A percentile compares a stretch with the other conserved stretches of the same genome.
Conservation (phyloP, 2,113 vertebrate species). For the Podarcis cretensis region DNA sequence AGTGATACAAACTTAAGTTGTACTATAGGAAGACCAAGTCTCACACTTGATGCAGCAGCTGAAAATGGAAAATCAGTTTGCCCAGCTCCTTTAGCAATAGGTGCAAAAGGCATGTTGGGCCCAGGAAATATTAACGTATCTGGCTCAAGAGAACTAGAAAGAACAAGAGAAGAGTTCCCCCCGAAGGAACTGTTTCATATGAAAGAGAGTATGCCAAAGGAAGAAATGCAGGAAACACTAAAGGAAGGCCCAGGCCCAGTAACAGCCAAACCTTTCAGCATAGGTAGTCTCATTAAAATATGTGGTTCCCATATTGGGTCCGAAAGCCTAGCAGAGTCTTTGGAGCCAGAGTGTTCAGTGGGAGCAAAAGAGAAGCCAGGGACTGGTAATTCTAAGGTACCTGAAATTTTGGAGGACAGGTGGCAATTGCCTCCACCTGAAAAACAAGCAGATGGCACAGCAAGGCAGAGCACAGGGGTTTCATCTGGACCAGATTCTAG, state of each 20-base stretch:
- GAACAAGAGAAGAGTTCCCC: slow-evolving; percentile 71
- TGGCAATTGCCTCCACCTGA: slow-evolving; percentile 40
- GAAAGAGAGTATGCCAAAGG: slow-evolving; percentile 66
- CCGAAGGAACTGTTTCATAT: slow-evolving; percentile 40
- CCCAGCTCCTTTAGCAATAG: slow-evolving; percentile 70
- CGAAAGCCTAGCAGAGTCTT: slow-evolving; percentile 20
- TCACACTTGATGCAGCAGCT: slow-evolving; percentile 15
- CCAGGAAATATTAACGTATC: slow-evolving; percentile 77
- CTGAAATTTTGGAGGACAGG: slow-evolving; percentile 48
- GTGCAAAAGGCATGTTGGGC: slow-evolving; percentile 80
- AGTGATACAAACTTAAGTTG: slow-evolving; percentile 63
- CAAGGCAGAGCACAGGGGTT: slow-evolving; percentile 58
- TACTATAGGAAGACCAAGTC: slow-evolving; percentile 5
- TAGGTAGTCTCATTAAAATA: not conserved
- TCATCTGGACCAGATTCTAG: slow-evolving; percentile 62
- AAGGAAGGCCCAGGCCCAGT: slow-evolving; percentile 47
- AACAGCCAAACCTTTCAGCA: slow-evolving; percentile 35
- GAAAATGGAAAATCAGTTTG: slow-evolving; percentile 66
- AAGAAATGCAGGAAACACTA: slow-evolving; percentile 53
- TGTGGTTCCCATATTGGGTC: slow-evolving; percentile 35
- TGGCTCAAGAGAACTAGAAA: slow-evolving; percentile 69
- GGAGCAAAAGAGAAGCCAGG: slow-evolving; percentile 43
- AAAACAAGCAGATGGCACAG: slow-evolving; percentile 49
- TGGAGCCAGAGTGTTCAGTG: not conserved
- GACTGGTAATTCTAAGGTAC: slow-evolving; percentile 28